These are phyloP conservation scores for Scelioninae gen. 1 DNA, from an alignment of 2,888 invertebrate genomes.

Conservation along the genomic window DNA sequence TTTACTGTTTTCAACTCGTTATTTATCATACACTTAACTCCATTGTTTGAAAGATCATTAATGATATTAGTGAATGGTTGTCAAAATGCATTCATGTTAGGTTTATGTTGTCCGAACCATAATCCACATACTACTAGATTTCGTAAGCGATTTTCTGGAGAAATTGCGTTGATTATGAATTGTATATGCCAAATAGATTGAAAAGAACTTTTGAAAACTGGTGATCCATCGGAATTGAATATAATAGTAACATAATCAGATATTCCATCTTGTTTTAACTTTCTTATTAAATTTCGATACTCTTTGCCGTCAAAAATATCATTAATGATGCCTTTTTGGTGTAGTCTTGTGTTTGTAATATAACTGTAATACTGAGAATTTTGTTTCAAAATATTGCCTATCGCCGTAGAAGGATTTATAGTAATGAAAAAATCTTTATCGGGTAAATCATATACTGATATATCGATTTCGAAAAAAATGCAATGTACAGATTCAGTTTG, in stretches of 20 bases:
- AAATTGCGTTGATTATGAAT: conserved; percentile 16
- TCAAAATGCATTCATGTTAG: conserved; percentile 29
- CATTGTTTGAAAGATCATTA: conserved; percentile 10
- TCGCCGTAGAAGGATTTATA: conserved; percentile 1
- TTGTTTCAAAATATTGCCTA: background rate
- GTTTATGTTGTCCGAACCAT: conserved; percentile 40
- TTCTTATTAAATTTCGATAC: conserved; percentile 2
- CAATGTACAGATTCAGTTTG: background rate
- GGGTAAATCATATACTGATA: background rate
- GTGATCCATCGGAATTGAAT: conserved; percentile 22
- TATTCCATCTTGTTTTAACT: background rate
- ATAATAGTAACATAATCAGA: conserved; percentile 11
- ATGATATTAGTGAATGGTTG: background rate
- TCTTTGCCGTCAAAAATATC: conserved; percentile 19
- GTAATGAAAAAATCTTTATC: conserved; percentile 32
- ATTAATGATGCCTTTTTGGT: background rate
- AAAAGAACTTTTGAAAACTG: conserved; percentile 7
- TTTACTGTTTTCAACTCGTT: conserved; percentile 13
- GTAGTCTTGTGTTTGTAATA: conserved; percentile 5
- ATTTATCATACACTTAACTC: conserved; percentile 7
- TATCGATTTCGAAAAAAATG: background rate
- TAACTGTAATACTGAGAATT: conserved; percentile 22
- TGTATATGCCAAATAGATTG: conserved; percentile 25
- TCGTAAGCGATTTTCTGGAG: conserved; percentile 5
- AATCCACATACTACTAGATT: conserved; percentile 1